Percentiles rank a stretch among this genome's conserved stretches.
Evolutionary conservation across 2,113 vertebrate species (phyloP).

Genomic region (Trichechus manatus): DNA sequence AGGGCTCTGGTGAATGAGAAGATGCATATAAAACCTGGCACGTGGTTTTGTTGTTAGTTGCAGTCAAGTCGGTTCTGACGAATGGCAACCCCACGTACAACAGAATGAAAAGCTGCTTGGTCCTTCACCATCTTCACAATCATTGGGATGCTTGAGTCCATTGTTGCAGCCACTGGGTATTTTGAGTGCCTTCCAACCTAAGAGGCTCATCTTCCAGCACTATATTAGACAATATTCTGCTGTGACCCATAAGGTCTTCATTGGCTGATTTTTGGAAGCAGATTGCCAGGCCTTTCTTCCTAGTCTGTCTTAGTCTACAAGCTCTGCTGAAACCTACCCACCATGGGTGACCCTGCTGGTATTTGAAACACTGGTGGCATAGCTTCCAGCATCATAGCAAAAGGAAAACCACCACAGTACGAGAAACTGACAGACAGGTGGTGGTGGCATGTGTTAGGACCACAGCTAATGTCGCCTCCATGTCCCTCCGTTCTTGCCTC

Average conservation of each 20-base stretch:
- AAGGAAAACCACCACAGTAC: not conserved
- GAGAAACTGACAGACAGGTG: not conserved
- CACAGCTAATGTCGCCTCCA: not conserved
- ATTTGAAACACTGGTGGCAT: not conserved
- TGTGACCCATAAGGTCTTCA: not conserved
- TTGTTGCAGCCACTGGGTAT: not conserved
- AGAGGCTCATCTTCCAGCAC: not conserved
- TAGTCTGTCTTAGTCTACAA: not conserved
- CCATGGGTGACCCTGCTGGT: not conserved
- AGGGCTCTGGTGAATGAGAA: not conserved
- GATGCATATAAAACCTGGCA: not conserved
- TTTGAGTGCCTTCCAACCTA: not conserved
- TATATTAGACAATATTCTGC: not conserved
- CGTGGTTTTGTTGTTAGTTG: not conserved
- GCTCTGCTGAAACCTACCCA: not conserved
- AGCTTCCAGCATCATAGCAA: not conserved
- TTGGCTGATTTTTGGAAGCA: not conserved
- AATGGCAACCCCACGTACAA: not conserved
- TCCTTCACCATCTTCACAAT: not conserved
- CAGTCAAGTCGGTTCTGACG: not conserved
- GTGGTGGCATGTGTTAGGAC: not conserved
- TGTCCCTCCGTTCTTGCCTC: not conserved
- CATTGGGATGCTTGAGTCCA: not conserved
- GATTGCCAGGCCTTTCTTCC: not conserved
- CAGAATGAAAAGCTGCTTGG: not conserved